These are phyloP conservation scores for Aphelenchoides fujianensis DNA, from an alignment of 1,140 invertebrate genomes.

Conservation along the genomic window DNA sequence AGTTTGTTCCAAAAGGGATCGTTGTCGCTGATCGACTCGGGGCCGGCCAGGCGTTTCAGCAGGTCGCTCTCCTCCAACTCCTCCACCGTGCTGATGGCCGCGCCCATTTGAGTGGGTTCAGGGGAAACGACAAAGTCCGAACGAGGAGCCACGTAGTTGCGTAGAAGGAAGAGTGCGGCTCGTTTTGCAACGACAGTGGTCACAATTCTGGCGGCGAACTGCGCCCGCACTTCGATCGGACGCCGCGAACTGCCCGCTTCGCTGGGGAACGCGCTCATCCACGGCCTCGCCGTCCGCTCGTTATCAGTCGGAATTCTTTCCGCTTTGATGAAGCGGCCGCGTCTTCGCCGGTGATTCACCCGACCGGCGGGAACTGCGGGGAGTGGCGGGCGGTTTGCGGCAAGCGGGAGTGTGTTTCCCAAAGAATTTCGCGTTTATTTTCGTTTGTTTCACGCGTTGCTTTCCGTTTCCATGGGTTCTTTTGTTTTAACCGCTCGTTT, in stretches of 20 bases:
- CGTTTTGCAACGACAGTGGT: not conserved
- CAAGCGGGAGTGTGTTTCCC: too few species aligned
- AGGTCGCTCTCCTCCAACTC: constrained; percentile 79
- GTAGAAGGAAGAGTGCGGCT: not conserved
- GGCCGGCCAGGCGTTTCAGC: constrained; percentile 74
- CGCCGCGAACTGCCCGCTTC: not conserved
- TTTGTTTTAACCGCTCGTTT: too few species aligned
- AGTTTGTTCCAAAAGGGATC: constrained; percentile 90
- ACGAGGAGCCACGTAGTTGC: constrained; percentile 1
- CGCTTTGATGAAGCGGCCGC: too few species aligned
- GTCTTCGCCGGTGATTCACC: too few species aligned
- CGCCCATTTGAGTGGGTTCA: constrained; percentile 77
- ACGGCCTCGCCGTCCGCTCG: not conserved
- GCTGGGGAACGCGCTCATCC: not conserved
- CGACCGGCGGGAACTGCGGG: too few species aligned
- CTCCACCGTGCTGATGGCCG: constrained; percentile 75
- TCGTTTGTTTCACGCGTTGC: too few species aligned
- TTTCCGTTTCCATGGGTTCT: too few species aligned
- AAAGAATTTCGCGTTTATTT: too few species aligned
- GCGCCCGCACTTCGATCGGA: not conserved
- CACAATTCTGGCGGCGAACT: constrained; percentile 1
- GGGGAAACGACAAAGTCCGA: not conserved
- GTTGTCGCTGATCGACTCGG: constrained; percentile 76
- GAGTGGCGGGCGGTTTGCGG: too few species aligned
- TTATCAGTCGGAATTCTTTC: not conserved